phyloP scores from a whole-genome alignment of 2,113 vertebrate genomes.

The Lycaon pictus region DNA sequence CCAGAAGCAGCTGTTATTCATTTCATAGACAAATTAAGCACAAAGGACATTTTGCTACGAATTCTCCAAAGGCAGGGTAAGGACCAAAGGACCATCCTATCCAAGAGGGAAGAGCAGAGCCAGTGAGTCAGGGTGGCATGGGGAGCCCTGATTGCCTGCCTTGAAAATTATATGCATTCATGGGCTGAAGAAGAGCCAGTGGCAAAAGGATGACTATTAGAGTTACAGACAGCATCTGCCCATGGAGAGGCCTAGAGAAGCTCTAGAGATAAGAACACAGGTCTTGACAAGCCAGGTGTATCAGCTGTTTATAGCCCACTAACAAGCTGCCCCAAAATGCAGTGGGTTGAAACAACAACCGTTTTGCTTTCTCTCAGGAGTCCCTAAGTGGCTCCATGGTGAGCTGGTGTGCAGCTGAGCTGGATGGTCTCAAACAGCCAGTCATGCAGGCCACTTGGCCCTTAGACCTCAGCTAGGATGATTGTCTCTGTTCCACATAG shows the following conservation, averaged over 20 bases:
- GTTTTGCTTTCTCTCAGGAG: neutral
- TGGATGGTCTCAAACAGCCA: neutral
- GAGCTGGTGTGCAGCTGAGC: neutral
- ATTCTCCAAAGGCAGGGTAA: neutral
- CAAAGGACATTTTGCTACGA: neutral
- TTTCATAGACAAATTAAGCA: neutral
- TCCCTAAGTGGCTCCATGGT: neutral
- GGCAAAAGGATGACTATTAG: neutral
- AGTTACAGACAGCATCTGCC: neutral
- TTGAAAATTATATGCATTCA: neutral
- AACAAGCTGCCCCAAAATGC: no score
- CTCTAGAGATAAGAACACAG: neutral
- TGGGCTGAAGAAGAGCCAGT: neutral
- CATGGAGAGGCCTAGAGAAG: neutral
- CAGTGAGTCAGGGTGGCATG: neutral
- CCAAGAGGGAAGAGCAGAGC: neutral
- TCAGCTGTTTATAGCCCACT: neutral
- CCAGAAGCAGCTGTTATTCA: neutral
- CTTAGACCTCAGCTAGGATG: neutral
- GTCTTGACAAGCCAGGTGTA: neutral
- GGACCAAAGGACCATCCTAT: neutral
- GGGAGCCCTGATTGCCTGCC: neutral
- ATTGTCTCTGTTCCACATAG: accelerated
- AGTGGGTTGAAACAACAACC: neutral
- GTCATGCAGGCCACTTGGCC: neutral